Conservation (phyloP, 2,113 vertebrate genomes). For the Platichthys stellatus region DNA sequence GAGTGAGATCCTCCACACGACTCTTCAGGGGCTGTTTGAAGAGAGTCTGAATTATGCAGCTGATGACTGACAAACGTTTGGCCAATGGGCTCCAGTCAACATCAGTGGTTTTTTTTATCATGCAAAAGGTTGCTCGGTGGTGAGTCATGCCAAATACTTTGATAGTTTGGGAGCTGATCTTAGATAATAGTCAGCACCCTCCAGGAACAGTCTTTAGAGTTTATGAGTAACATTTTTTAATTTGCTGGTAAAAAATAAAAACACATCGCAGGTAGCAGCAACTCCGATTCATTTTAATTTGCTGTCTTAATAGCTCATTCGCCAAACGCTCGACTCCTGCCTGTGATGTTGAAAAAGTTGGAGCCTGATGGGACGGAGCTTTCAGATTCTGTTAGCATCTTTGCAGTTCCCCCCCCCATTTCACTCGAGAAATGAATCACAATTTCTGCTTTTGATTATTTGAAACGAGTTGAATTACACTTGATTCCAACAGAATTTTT, state of each 20-base stretch:
- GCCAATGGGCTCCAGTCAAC: slow-evolving; percentile 4
- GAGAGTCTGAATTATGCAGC: slow-evolving; percentile 7
- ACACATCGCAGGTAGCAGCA: neutral
- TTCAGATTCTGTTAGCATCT: slow-evolving; percentile 12
- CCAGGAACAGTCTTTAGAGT: too few species aligned
- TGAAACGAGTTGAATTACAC: neutral
- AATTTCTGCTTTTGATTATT: neutral
- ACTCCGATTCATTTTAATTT: neutral
- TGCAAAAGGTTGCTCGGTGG: too few species aligned
- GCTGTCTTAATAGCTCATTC: neutral
- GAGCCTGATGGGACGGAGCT: neutral
- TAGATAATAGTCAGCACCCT: neutral
- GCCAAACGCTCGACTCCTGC: neutral
- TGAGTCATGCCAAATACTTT: neutral
- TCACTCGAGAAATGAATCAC: neutral
- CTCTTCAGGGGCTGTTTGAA: neutral
- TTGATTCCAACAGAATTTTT: neutral
- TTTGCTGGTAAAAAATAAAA: neutral
- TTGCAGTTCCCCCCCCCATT: neutral
- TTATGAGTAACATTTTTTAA: too few species aligned
- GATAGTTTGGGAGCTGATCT: neutral
- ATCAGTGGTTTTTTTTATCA: neutral
- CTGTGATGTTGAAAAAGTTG: neutral
- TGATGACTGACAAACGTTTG: slow-evolving; percentile 22
- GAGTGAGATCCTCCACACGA: neutral